Percentiles rank a stretch among this genome's conserved stretches.
These are phyloP conservation scores for Mylabris phalerata DNA, from an alignment of 1,140 invertebrate genomes.

Conservation along the genomic window DNA sequence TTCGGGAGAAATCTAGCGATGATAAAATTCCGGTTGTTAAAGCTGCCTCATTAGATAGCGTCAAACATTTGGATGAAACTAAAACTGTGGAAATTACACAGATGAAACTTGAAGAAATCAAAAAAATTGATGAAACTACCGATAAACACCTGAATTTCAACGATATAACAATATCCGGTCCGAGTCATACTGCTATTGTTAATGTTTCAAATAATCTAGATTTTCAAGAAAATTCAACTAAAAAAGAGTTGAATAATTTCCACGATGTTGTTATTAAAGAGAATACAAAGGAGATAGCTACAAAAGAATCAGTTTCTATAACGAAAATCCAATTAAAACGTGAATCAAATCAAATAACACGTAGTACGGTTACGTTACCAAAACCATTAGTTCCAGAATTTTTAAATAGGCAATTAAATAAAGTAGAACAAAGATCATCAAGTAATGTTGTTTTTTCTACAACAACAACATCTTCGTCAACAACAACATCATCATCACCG, in stretches of 20 bases:
- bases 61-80: slow-evolving; percentile 48
- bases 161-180: slow-evolving; percentile 34
- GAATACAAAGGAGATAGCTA: slow-evolving; percentile 7
- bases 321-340: slow-evolving; percentile 38
- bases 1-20: not conserved
- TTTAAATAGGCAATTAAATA: slow-evolving; percentile 61
- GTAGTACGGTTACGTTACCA: slow-evolving; percentile 25
- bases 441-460: slow-evolving; percentile 56
- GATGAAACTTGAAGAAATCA: not conserved
- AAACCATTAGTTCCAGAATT: slow-evolving; percentile 54
- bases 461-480: not conserved
- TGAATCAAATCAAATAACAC: slow-evolving; percentile 24
- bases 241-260: slow-evolving; percentile 9
- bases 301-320: slow-evolving; percentile 33
- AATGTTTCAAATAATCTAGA: slow-evolving; percentile 27
- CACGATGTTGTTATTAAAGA: not conserved
- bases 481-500: slow-evolving; percentile 26
- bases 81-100: not conserved
- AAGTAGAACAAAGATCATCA: slow-evolving; percentile 52
- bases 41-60: slow-evolving; percentile 48
- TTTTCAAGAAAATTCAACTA: slow-evolving; percentile 5
- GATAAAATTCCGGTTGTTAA: slow-evolving; percentile 21
- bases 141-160: not conserved
- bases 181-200: slow-evolving; percentile 39
- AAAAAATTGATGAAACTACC: not conserved